A percentile compares a stretch with the other conserved stretches of the same genome.
These are phyloP conservation scores for Epizoanthus fatuus DNA, from an alignment of 92 coral and sea anemone genomes.

Conservation along the genomic window DNA sequence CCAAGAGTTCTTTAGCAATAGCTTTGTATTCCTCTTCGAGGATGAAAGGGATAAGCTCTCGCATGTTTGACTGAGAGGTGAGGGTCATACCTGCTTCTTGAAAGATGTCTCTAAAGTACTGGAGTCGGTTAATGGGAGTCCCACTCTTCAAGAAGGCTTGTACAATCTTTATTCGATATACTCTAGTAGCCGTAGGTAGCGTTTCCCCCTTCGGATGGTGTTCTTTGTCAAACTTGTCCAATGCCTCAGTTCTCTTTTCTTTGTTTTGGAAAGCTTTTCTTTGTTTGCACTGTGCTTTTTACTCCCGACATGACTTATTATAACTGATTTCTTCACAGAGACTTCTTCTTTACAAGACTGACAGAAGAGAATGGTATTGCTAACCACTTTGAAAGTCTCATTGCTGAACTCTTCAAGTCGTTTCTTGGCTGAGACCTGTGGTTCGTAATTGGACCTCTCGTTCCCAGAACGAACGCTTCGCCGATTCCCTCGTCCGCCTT, in stretches of 20 bases:
- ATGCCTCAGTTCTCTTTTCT: conserved; percentile 42
- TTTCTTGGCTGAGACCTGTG: conserved; percentile 55
- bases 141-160: conserved; percentile 42
- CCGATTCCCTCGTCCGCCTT: conserved; percentile 50
- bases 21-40: conserved; percentile 46
- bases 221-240: conserved; percentile 44
- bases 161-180: conserved; percentile 48
- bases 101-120: conserved; percentile 53
- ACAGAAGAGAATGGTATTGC: conserved; percentile 40
- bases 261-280: conserved; percentile 50
- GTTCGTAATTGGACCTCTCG: conserved; percentile 41
- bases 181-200: conserved; percentile 34
- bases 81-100: conserved; percentile 59
- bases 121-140: background rate
- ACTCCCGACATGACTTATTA: conserved; percentile 29
- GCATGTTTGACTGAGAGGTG: conserved; percentile 49
- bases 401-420: conserved; percentile 48
- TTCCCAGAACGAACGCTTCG: conserved; percentile 28
- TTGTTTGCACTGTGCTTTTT: conserved; percentile 32
- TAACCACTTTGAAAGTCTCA: conserved; percentile 32
- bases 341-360: conserved; percentile 35
- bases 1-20: conserved; percentile 41
- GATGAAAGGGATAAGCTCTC: conserved; percentile 60
- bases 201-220: conserved; percentile 54
- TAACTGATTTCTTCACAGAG: conserved; percentile 5